Evolutionary conservation across 2,797 vertebrate species (phyloP).

Genomic region (Coluber constrictor): DNA sequence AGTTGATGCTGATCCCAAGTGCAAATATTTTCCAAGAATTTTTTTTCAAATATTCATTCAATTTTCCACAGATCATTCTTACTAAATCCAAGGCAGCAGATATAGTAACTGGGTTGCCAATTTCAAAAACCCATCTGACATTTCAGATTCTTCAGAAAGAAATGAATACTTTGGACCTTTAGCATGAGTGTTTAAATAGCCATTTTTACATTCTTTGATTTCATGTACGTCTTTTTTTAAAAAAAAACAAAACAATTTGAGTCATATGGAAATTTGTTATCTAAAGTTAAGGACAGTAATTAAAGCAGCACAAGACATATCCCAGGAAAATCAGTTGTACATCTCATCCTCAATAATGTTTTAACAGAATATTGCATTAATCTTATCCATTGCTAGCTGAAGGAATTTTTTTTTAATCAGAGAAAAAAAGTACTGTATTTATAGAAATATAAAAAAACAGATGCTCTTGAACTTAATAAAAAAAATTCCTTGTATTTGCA

Average conservation of each 20-base stretch:
- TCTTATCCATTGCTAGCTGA: slow-evolving; percentile 31
- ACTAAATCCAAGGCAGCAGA: not conserved
- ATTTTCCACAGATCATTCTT: slow-evolving; percentile 24
- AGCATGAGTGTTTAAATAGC: slow-evolving; percentile 62
- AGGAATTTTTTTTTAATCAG: slow-evolving; percentile 26
- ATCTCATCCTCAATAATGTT: slow-evolving; percentile 46
- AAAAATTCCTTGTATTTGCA: slow-evolving; percentile 29
- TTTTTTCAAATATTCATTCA: not conserved
- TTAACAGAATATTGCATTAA: slow-evolving; percentile 66
- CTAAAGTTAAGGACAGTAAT: slow-evolving; percentile 35
- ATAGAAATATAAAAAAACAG: slow-evolving; percentile 25
- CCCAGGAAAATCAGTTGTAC: slow-evolving; percentile 21
- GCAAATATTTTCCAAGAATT: slow-evolving; percentile 22
- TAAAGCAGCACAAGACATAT: slow-evolving; percentile 48
- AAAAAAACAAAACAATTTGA: slow-evolving; percentile 40
- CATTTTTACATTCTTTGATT: slow-evolving; percentile 68
- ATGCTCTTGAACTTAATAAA: not conserved
- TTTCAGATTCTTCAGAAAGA: slow-evolving; percentile 35
- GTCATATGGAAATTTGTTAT: slow-evolving; percentile 14
- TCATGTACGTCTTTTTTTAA: slow-evolving; percentile 50
- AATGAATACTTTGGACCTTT: slow-evolving; percentile 66
- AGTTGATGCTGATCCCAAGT: slow-evolving; percentile 43
- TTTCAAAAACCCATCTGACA: slow-evolving; percentile 19
- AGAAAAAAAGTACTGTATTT: slow-evolving; percentile 11
- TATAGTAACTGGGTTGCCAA: slow-evolving; percentile 36